Evolutionary conservation across 2,113 vertebrate genomes (phyloP).

Genomic region (Macquaria ambigua): DNA sequence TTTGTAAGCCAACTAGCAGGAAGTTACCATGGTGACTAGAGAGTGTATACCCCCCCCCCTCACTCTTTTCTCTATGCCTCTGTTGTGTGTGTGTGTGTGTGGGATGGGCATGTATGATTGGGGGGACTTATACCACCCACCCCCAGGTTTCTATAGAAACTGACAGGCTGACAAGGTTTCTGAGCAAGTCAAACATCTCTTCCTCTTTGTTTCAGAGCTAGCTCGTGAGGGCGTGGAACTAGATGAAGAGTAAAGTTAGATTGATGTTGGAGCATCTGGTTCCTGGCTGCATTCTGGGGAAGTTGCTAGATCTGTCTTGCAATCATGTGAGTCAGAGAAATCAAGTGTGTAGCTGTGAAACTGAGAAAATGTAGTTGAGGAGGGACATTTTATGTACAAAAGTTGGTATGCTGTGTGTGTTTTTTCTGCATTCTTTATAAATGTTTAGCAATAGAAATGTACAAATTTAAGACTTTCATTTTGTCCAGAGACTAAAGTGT

Average conservation of each 20-base stretch:
- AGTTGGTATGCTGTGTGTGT: neutral
- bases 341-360: slow-evolving; percentile 22
- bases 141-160: slow-evolving; percentile 77
- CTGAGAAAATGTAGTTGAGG: slow-evolving; percentile 20
- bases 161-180: slow-evolving; percentile 54
- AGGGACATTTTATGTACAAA: neutral
- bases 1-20: slow-evolving; percentile 55
- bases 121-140: slow-evolving; percentile 26
- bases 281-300: slow-evolving; percentile 45
- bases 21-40: slow-evolving; percentile 75
- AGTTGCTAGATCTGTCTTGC: slow-evolving; percentile 34
- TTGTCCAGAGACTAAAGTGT: neutral
- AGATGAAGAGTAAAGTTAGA: slow-evolving; percentile 25
- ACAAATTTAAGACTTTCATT: neutral
- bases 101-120: neutral
- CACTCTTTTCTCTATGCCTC: neutral
- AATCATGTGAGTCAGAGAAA: slow-evolving; percentile 43
- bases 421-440: neutral
- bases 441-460: neutral
- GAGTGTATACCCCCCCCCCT: neutral
- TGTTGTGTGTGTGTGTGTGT: neutral
- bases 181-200: slow-evolving; percentile 46
- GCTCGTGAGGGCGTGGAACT: slow-evolving; percentile 42
- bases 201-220: slow-evolving; percentile 25
- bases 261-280: slow-evolving; percentile 56